Percentiles rank a stretch among this genome's conserved stretches.
Evolutionary conservation across 64 coral and sea anemone species (phyloP).

Genomic region (Actinia tenebrosa): DNA sequence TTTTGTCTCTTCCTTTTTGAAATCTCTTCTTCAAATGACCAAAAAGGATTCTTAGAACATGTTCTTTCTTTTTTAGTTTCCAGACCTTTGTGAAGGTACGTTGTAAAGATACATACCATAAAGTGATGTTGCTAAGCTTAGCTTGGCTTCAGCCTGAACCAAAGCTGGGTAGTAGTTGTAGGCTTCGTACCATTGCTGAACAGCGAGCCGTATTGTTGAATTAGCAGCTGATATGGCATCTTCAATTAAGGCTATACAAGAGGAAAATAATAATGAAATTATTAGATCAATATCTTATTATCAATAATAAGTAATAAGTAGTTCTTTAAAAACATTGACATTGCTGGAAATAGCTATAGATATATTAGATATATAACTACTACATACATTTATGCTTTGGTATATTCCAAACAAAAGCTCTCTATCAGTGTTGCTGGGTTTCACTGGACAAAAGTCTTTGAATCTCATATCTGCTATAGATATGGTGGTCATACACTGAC

Average conservation of each 20-base stretch:
- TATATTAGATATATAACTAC: no score
- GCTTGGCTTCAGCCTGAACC: background rate
- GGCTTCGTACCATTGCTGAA: slow-evolving; percentile 6
- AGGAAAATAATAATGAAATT: background rate
- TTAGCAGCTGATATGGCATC: slow-evolving; percentile 2
- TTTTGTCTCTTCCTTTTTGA: background rate
- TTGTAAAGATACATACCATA: background rate
- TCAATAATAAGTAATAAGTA: no score
- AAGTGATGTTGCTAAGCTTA: background rate
- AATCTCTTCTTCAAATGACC: background rate
- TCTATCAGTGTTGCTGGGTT: no score
- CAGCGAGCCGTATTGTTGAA: background rate
- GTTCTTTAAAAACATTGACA: no score
- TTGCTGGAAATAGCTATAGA: no score
- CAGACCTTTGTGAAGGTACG: background rate
- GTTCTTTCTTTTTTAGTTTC: no score
- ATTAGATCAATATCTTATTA: no score
- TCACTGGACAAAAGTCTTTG: no score
- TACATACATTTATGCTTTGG: no score
- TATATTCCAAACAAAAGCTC: no score
- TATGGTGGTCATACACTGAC: no score
- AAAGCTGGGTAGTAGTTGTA: background rate
- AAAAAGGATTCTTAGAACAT: background rate
- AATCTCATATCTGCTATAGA: no score
- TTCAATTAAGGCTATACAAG: background rate